A percentile compares a stretch with the other conserved stretches of the same genome.
Conservation (phyloP, 2,797 vertebrate genomes). For the Leucoraja ocellata region DNA sequence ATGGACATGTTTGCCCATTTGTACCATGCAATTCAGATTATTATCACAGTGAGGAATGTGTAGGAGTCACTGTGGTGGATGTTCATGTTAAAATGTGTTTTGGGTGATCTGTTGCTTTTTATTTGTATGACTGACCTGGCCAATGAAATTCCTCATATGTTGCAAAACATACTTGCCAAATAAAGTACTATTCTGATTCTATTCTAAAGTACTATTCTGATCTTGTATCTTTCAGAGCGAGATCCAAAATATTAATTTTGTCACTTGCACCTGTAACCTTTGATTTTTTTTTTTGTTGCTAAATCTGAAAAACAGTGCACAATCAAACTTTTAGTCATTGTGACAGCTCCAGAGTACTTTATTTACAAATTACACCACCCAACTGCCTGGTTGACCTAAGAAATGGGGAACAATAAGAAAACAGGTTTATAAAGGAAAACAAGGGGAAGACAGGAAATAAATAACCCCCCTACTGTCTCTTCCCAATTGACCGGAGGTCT, state of each 20-base stretch:
- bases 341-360: background rate
- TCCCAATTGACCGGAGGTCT: background rate
- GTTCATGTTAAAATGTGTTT: too few species aligned
- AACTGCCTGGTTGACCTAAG: background rate
- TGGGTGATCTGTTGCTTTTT: too few species aligned
- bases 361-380: background rate
- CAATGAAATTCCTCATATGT: too few species aligned
- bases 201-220: too few species aligned
- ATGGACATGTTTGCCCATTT: background rate
- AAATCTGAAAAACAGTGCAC: background rate
- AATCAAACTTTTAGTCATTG: background rate
- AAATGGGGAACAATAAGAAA: background rate
- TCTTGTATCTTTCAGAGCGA: background rate
- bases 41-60: too few species aligned
- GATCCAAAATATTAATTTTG: background rate
- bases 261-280: background rate
- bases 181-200: too few species aligned
- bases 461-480: background rate
- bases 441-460: background rate
- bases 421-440: background rate
- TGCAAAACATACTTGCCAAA: too few species aligned
- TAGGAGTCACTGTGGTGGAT: too few species aligned
- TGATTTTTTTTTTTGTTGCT: background rate
- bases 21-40: background rate
- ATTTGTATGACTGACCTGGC: too few species aligned